Evolutionary conservation across 1,140 invertebrate genomes (phyloP).

Genomic region (Drosophila teissieri): DNA sequence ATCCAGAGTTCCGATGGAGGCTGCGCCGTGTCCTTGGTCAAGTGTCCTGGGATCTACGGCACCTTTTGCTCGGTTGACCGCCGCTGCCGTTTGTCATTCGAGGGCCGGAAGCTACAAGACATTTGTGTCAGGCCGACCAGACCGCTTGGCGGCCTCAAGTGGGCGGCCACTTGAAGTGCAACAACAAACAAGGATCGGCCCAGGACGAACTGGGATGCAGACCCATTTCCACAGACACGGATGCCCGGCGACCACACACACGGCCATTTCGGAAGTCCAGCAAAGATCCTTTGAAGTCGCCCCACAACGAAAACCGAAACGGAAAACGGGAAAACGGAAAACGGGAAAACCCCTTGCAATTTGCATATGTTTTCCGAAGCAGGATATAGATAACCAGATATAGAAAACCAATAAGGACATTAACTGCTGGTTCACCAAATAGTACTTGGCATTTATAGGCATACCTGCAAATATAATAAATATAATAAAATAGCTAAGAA

Average conservation of each 20-base stretch:
- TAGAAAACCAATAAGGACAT: background rate
- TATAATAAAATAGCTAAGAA: too few relatives aligned
- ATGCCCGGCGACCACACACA: slow-evolving; percentile 30
- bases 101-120: slow-evolving; percentile 53
- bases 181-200: slow-evolving; percentile 53
- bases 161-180: slow-evolving; percentile 52
- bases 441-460: too few relatives aligned
- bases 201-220: background rate
- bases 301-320: too few relatives aligned
- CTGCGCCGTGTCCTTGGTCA: slow-evolving; percentile 56
- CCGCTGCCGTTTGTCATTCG: slow-evolving; percentile 30
- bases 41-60: slow-evolving; percentile 40
- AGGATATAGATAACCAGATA: background rate
- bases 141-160: slow-evolving; percentile 76
- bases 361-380: slow-evolving; percentile 10
- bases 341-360: background rate
- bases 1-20: slow-evolving; percentile 67
- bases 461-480: too few relatives aligned
- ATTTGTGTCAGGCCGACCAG: slow-evolving; percentile 51
- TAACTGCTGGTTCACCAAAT: too few relatives aligned
- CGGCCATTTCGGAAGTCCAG: background rate
- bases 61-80: slow-evolving; percentile 72
- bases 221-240: background rate
- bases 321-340: background rate
- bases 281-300: slow-evolving; percentile 8